Conservation (phyloP, 2,797 vertebrate species). For the Gouania willdenowi region DNA sequence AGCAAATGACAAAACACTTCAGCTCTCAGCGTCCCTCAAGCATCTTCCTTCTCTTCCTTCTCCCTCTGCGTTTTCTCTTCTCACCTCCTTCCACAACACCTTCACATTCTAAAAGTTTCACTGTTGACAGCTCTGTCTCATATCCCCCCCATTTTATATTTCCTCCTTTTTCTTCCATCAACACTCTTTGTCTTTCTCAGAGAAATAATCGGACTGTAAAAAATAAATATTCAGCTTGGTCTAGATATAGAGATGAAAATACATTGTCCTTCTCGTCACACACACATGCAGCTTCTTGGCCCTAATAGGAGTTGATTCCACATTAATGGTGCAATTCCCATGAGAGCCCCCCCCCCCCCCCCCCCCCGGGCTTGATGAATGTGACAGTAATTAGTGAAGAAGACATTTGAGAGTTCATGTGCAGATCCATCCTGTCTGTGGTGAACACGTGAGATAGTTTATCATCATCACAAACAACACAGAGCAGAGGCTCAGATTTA, state of each 20-base stretch:
- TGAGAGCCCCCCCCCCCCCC: slow-evolving; percentile 92
- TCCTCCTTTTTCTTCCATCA: slow-evolving; percentile 77
- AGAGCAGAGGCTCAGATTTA: no score
- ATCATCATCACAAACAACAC: no score
- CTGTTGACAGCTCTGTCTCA: slow-evolving; percentile 64
- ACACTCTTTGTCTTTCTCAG: slow-evolving; percentile 43
- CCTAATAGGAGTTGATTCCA: slow-evolving; percentile 97
- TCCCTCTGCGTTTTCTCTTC: slow-evolving; percentile 13
- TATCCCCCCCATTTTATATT: not conserved
- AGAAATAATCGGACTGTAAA: slow-evolving; percentile 99
- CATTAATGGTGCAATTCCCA: slow-evolving; percentile 94
- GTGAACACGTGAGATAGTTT: no score
- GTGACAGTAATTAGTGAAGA: slow-evolving; percentile 99
- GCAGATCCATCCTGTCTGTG: slow-evolving; percentile 86
- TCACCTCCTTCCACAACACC: slow-evolving; percentile 53
- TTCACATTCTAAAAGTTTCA: slow-evolving; percentile 58
- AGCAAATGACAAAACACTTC: slow-evolving; percentile 99
- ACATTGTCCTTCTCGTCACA: slow-evolving; percentile 91
- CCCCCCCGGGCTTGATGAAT: slow-evolving; percentile 99
- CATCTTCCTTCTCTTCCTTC: slow-evolving; percentile 59
- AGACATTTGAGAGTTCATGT: slow-evolving; percentile 99
- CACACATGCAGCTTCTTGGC: slow-evolving; percentile 21
- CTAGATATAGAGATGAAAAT: slow-evolving; percentile 99
- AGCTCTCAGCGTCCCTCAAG: slow-evolving; percentile 75
- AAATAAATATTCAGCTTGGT: slow-evolving; percentile 99